These are phyloP conservation scores for Sciurus carolinensis DNA, from an alignment of 2,797 vertebrate species.

Conservation along the genomic window DNA sequence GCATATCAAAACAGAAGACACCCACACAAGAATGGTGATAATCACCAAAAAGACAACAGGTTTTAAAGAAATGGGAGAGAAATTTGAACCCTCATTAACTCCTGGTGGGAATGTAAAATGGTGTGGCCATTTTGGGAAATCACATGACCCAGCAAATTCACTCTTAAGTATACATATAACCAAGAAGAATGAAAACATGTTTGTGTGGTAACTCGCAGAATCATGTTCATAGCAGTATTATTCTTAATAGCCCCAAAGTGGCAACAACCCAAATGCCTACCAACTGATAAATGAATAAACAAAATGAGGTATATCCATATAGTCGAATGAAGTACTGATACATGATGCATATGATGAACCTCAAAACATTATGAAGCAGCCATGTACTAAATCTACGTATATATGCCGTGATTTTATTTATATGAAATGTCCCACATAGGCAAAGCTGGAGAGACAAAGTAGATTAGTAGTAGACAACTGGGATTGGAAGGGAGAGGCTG, in stretches of 20 bases:
- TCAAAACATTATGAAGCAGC: slow-evolving; percentile 18
- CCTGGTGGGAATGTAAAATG: slow-evolving; percentile 1
- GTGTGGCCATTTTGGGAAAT: not conserved
- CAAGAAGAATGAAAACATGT: not conserved
- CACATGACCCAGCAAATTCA: not conserved
- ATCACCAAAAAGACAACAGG: not conserved
- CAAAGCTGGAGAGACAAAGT: not conserved
- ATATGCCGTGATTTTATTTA: not conserved
- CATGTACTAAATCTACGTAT: not conserved
- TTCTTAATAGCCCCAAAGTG: not conserved
- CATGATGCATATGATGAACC: not conserved
- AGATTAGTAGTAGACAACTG: not conserved
- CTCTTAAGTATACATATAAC: not conserved
- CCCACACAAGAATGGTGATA: not conserved
- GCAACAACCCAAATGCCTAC: not conserved
- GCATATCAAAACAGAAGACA: not conserved
- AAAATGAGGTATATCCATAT: not conserved
- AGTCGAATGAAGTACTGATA: not conserved
- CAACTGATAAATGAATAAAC: not conserved
- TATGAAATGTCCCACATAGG: not conserved
- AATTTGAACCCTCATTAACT: not conserved
- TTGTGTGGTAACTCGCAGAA: not conserved
- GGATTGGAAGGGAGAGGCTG: not conserved
- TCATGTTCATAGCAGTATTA: not conserved
- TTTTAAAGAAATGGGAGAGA: not conserved